phyloP scores from a whole-genome alignment of 2,888 invertebrate species.

The Aporophyla lueneburgensis region DNA sequence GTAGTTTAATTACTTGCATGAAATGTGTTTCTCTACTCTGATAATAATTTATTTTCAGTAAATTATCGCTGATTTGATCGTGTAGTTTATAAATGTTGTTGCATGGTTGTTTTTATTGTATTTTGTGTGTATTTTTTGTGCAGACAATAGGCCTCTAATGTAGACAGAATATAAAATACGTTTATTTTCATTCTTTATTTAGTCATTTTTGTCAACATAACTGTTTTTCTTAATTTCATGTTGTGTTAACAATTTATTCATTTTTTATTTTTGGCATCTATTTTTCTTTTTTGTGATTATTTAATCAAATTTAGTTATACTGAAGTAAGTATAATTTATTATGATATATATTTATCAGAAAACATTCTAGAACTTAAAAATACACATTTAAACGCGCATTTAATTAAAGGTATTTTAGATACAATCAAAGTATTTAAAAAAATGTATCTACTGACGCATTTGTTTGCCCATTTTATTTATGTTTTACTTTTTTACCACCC shows the following conservation, averaged over 20 bases:
- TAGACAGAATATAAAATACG: too few species aligned
- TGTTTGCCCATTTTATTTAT: background rate
- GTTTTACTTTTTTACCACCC: background rate
- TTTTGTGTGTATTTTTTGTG: background rate
- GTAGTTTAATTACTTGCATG: slow-evolving; percentile 2
- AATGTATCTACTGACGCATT: background rate
- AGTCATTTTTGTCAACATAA: too few species aligned
- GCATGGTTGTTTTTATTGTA: slow-evolving; percentile 23
- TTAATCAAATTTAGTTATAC: too few species aligned
- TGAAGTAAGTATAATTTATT: background rate
- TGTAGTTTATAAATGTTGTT: background rate
- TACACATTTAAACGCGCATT: too few species aligned
- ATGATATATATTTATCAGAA: background rate
- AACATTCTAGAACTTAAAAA: too few species aligned
- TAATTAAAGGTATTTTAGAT: too few species aligned
- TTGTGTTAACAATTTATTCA: background rate
- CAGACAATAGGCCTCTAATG: background rate
- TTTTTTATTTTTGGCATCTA: background rate
- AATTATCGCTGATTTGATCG: background rate
- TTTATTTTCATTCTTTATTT: background rate
- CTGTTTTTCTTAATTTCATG: background rate
- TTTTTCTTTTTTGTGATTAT: background rate
- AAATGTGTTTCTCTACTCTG: background rate
- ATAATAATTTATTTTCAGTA: too few species aligned
- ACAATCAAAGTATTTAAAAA: background rate